These are phyloP conservation scores for Parasteatoda lunata DNA, from an alignment of 2,888 invertebrate species.

Conservation along the genomic window DNA sequence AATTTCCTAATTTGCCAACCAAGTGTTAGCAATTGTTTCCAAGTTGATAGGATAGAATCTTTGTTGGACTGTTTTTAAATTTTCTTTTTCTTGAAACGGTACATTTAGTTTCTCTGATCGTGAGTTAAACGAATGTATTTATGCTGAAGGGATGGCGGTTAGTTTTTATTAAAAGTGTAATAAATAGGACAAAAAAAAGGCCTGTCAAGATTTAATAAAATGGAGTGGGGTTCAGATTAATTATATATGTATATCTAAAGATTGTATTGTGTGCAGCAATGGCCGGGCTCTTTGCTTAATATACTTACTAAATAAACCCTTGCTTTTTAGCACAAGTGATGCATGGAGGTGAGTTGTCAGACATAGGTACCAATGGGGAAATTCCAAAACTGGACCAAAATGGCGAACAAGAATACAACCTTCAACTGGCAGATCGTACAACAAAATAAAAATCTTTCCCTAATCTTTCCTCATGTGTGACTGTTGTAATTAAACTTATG, in stretches of 20 bases:
- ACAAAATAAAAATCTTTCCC: constrained; percentile 20
- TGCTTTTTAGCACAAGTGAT: constrained; percentile 64
- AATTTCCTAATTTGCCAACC: constrained; percentile 56
- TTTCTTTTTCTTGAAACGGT: constrained; percentile 53
- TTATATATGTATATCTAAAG: constrained; percentile 58
- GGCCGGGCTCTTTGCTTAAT: constrained; percentile 64
- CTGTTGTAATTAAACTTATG: constrained; percentile 35
- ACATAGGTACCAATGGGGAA: constrained; percentile 36
- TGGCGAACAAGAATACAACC: constrained; percentile 66
- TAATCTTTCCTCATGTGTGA: constrained; percentile 26
- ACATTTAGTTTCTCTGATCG: constrained; percentile 52
- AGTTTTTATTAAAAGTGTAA: constrained; percentile 55
- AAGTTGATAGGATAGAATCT: constrained; percentile 64
- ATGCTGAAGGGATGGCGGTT: constrained; percentile 47
- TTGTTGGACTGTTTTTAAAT: constrained; percentile 49
- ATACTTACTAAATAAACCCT: constrained; percentile 54
- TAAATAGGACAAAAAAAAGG: constrained; percentile 41
- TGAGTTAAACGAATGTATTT: constrained; percentile 60
- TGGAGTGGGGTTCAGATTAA: constrained; percentile 44
- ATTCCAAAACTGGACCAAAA: constrained; percentile 62
- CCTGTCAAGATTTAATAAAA: constrained; percentile 50
- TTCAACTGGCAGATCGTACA: constrained; percentile 31
- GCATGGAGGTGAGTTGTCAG: constrained; percentile 53
- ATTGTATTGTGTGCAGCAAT: constrained; percentile 46
- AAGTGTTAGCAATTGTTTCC: constrained; percentile 57